Percentiles rank a stretch among this genome's conserved stretches.
Evolutionary conservation across 2,888 invertebrate genomes (phyloP).

Genomic region (Liopterus haemorrhoidalis): DNA sequence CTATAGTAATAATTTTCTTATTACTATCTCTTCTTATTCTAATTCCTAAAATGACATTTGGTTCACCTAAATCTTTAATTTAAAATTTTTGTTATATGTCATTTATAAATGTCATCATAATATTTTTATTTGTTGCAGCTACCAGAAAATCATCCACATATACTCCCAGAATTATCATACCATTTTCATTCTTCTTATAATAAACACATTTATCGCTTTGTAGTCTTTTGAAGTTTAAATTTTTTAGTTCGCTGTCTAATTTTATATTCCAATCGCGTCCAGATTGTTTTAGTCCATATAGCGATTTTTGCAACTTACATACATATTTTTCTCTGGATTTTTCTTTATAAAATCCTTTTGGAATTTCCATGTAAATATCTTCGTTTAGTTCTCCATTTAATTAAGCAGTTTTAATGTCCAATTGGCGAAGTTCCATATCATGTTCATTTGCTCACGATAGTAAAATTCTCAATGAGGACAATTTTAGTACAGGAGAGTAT

Average conservation of each 20-base stretch:
- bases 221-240: background rate
- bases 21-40: constrained; percentile 1
- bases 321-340: too few species aligned
- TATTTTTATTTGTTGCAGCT: constrained; percentile 7
- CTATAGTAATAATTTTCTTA: background rate
- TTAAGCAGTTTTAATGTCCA: too few species aligned
- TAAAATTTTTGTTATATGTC: background rate
- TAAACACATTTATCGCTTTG: background rate
- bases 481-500: too few species aligned
- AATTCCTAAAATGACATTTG: background rate
- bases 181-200: background rate
- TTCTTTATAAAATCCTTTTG: too few species aligned
- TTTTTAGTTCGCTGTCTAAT: background rate
- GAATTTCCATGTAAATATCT: too few species aligned
- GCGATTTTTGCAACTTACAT: background rate
- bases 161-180: constrained; percentile 2
- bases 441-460: too few species aligned
- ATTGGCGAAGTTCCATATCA: too few species aligned
- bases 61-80: constrained; percentile 3
- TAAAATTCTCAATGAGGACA: too few species aligned
- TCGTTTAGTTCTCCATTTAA: too few species aligned
- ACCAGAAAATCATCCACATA: constrained; percentile 2
- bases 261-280: constrained; percentile 3
- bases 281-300: constrained; percentile 2
- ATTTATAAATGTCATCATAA: background rate